Evolutionary conservation across 2,888 invertebrate genomes (phyloP), one percentile per base, ranked within the genome.

Genomic region (Synanthedon tipuliformis): DNA sequence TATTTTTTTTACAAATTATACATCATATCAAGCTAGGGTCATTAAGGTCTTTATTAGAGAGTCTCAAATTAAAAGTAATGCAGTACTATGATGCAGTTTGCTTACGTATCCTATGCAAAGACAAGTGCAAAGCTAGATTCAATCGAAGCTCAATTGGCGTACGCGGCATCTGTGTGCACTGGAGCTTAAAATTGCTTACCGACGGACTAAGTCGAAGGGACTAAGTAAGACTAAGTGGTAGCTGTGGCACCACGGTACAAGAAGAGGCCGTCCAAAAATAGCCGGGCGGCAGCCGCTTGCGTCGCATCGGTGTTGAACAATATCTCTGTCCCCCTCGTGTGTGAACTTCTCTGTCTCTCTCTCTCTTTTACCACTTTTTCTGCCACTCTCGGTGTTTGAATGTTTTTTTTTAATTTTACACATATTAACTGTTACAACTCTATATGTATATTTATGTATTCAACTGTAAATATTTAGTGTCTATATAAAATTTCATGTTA

Each of bases 351-450:
- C 77, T 80, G 64, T 75, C 82, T 79, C 74, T 78, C 76, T 81
- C 23, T 23, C 5, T 23, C 23, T 72, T 81, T 71, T 74, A 71
- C 75, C 79, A 81, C 81, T 78, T 81, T 81, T 79, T 78, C 79
- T 82, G 81, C 82, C 85, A 84, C 82, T 83, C 68, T 81, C 81
- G 81, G 79, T 86, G 86, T 86, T 74, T 85, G 85, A 81, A 86
- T 86, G 86, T 86, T 85, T 78, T 84, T 85, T 86, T 85, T 78
- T n/a, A n/a, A n/a, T n/a, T n/a, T 84, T 85, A 45, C 86, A 86
- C 85, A 10, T 34, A 34, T 34, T 86, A 86, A 85, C 85, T 86
- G 85, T 86, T 86, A 86, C 34, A 34, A 34, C 8, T 34, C 34
- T 34, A 34, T 34, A 34, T 34, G 34, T 34, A 86, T 86, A 83